Conservation (phyloP, 2,113 vertebrate species). For the Dromiciops gliroides region DNA sequence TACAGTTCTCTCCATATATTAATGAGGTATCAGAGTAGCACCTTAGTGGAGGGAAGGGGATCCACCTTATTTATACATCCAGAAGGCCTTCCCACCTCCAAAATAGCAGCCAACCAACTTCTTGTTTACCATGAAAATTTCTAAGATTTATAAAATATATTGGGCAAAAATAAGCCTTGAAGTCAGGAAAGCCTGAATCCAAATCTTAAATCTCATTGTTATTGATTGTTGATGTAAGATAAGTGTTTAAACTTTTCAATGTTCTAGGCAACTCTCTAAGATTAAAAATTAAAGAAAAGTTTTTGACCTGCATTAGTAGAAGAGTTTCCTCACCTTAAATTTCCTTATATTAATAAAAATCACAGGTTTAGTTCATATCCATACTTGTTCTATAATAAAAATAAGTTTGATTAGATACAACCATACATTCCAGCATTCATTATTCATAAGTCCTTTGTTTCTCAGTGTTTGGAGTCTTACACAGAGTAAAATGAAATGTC, state of each 20-base stretch:
- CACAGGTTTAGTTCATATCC: background rate
- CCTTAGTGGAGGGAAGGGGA: background rate
- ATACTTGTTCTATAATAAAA: background rate
- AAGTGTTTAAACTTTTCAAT: background rate
- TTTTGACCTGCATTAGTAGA: background rate
- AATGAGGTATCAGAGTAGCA: background rate
- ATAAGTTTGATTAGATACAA: background rate
- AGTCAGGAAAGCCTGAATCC: background rate
- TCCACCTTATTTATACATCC: background rate
- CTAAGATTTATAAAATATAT: background rate
- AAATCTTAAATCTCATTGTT: background rate
- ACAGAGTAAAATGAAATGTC: background rate
- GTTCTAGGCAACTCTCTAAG: background rate
- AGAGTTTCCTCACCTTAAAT: background rate
- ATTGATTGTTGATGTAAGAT: background rate
- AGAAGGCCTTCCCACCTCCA: background rate
- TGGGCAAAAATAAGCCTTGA: background rate
- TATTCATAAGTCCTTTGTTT: background rate
- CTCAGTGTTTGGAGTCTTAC: background rate
- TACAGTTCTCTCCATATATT: background rate
- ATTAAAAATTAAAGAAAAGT: background rate
- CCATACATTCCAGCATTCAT: background rate
- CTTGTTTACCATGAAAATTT: background rate
- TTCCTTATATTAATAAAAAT: background rate
- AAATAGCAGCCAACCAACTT: background rate